Conservation (phyloP, 2,113 vertebrate species). For the Urocolius indicus region DNA sequence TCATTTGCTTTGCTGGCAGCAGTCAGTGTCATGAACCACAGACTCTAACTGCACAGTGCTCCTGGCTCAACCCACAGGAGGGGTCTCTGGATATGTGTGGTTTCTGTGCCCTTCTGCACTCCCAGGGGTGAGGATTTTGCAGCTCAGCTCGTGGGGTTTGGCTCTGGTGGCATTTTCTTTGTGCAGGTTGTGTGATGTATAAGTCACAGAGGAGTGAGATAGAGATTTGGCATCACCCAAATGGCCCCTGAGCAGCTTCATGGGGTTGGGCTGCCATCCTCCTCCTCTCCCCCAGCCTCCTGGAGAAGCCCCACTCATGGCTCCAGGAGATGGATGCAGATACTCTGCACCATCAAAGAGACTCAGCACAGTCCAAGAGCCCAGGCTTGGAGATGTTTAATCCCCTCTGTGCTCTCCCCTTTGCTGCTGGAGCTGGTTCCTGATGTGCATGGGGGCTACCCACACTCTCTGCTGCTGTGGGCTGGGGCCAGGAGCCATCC, state of each 20-base stretch:
- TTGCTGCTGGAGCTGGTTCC: background rate
- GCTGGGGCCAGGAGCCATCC: background rate
- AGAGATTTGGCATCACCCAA: background rate
- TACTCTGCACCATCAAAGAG: background rate
- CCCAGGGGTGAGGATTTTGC: background rate
- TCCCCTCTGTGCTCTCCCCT: background rate
- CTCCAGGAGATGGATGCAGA: background rate
- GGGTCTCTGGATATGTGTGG: background rate
- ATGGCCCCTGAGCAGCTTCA: background rate
- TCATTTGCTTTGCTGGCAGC: conserved; percentile 10
- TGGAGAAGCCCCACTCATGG: background rate
- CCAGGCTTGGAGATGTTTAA: background rate
- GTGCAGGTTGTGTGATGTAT: background rate
- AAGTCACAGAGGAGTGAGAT: background rate
- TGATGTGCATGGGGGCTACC: background rate
- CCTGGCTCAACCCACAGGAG: background rate
- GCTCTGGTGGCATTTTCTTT: background rate
- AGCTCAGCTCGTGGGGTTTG: background rate
- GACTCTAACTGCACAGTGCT: background rate
- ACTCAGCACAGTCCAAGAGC: background rate
- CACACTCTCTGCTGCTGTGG: rapidly evolving
- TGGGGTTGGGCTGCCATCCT: background rate
- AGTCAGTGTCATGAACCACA: background rate
- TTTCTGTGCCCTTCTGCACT: background rate
- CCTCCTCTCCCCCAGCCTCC: background rate